These are phyloP conservation scores for Hestina assimilis DNA, from an alignment of 1,140 invertebrate genomes.

Conservation along the genomic window DNA sequence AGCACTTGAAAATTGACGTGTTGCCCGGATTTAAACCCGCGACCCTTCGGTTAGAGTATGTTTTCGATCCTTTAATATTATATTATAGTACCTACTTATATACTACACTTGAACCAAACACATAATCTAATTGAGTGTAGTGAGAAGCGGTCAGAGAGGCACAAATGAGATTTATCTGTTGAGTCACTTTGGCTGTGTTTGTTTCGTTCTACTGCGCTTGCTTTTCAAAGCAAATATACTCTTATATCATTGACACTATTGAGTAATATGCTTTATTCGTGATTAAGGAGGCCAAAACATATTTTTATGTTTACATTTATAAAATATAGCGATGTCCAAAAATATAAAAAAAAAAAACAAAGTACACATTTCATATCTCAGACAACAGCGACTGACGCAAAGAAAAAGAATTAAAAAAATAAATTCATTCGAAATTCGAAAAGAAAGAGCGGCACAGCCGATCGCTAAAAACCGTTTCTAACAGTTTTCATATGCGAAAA, in stretches of 20 bases:
- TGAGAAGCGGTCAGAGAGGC: slow-evolving; percentile 51
- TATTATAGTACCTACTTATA: too few relatives aligned
- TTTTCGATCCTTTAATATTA: too few relatives aligned
- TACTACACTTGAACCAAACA: slow-evolving; percentile 15
- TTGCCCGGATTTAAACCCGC: too few relatives aligned
- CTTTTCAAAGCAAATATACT: neutral
- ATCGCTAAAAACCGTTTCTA: slow-evolving; percentile 17
- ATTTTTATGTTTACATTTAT: too few relatives aligned
- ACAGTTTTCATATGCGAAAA: slow-evolving; percentile 30
- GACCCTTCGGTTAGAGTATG: too few relatives aligned
- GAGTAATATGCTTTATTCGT: too few relatives aligned
- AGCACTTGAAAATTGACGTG: too few relatives aligned
- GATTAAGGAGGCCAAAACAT: too few relatives aligned
- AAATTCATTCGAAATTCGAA: neutral
- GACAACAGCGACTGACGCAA: neutral
- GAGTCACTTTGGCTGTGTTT: slow-evolving; percentile 35
- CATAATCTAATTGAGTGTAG: slow-evolving; percentile 53
- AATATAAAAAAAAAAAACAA: too few relatives aligned
- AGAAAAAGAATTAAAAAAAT: neutral
- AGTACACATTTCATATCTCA: too few relatives aligned
- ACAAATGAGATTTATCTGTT: slow-evolving; percentile 60
- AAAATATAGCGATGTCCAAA: too few relatives aligned
- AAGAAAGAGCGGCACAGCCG: neutral
- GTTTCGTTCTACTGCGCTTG: slow-evolving; percentile 17
- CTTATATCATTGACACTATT: neutral